These are phyloP conservation scores for Schizotus pectinicornis DNA, from an alignment of 2,888 invertebrate species.

Conservation along the genomic window DNA sequence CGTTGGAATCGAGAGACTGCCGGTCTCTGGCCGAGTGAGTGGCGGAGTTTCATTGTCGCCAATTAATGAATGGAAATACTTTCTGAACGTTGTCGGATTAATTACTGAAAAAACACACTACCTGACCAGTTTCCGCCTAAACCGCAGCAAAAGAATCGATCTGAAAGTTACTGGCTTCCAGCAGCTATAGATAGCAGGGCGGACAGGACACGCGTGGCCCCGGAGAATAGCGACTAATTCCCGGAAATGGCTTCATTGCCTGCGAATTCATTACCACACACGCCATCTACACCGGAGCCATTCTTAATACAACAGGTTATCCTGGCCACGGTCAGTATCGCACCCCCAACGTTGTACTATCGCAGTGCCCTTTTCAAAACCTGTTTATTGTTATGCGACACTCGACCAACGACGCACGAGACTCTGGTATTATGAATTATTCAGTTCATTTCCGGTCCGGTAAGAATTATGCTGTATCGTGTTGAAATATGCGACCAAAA, in stretches of 20 bases:
- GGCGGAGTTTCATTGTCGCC: too few relatives aligned
- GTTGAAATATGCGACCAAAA: neutral
- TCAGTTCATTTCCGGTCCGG: conserved; percentile 11
- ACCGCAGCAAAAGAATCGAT: too few relatives aligned
- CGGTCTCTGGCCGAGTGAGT: too few relatives aligned
- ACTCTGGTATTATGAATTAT: conserved; percentile 13
- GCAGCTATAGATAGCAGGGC: neutral
- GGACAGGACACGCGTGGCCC: conserved; percentile 21
- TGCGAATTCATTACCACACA: conserved; percentile 43
- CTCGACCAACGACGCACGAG: neutral
- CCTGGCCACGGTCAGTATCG: neutral
- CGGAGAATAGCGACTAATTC: conserved; percentile 34
- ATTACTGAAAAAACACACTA: too few relatives aligned
- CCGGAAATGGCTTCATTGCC: conserved; percentile 44
- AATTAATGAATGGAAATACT: too few relatives aligned
- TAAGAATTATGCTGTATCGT: conserved; percentile 15
- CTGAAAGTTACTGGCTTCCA: too few relatives aligned
- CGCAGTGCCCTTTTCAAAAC: neutral
- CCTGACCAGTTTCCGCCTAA: too few relatives aligned
- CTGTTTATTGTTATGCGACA: neutral
- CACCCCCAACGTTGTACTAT: conserved; percentile 1
- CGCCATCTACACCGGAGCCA: conserved; percentile 31
- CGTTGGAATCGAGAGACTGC: too few relatives aligned
- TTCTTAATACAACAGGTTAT: conserved; percentile 4
- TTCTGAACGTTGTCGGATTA: too few relatives aligned